Evolutionary conservation across 2,113 vertebrate genomes (phyloP).

Genomic region (Thomomys bottae): DNA sequence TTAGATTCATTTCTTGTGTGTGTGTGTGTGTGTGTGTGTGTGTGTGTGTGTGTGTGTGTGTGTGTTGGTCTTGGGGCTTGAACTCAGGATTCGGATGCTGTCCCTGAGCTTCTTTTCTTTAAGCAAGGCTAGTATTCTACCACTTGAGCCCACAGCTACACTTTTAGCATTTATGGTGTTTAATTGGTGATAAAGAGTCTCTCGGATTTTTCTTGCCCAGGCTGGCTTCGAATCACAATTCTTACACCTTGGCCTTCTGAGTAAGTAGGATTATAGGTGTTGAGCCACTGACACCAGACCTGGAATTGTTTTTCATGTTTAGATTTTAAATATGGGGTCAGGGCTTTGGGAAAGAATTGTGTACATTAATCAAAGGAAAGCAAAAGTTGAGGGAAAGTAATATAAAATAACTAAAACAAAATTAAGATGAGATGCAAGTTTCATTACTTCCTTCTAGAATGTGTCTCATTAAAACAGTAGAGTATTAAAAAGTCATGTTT

Average conservation of each 20-base stretch:
- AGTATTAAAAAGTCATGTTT: background rate
- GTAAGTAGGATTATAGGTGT: no score
- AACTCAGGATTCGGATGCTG: no score
- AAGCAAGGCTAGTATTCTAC: no score
- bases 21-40: no score
- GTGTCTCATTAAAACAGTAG: background rate
- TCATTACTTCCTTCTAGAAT: background rate
- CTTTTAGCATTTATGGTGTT: no score
- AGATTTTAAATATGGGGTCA: background rate
- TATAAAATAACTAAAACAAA: background rate
- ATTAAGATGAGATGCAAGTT: background rate
- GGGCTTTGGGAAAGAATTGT: constrained; percentile 1
- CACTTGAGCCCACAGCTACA: no score
- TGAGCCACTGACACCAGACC: background rate
- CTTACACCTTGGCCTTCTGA: no score
- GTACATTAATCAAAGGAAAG: background rate
- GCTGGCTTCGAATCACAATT: no score
- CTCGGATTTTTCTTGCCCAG: no score
- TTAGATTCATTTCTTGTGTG: background rate
- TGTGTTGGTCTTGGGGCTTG: no score
- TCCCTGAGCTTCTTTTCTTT: no score
- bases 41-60: background rate
- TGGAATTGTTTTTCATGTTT: background rate
- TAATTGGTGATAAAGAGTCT: no score
- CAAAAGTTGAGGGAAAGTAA: background rate